phyloP scores from a whole-genome alignment of 2,888 invertebrate species.

The Hermodice carunculata region DNA sequence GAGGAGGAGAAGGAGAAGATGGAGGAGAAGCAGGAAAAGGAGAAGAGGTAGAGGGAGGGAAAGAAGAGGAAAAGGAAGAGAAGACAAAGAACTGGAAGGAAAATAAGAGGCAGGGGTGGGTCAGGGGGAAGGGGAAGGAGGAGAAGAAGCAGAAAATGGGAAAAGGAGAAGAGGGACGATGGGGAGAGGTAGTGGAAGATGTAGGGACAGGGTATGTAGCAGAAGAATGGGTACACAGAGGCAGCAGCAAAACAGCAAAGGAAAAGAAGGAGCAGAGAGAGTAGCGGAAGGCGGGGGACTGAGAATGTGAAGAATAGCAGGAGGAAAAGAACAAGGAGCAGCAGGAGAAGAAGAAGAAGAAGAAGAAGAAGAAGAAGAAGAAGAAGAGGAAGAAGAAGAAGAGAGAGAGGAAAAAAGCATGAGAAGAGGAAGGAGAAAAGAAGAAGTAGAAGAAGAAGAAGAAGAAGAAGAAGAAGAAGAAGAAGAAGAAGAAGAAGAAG shows the following conservation, averaged over 20 bases:
- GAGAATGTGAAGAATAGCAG: neutral
- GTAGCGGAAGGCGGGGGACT: neutral
- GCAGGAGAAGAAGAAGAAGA: too few species aligned
- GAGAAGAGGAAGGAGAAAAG: too few species aligned
- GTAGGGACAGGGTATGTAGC: neutral
- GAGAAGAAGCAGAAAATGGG: neutral
- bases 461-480: too few species aligned
- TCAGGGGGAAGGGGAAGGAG: neutral
- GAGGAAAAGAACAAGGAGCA: neutral
- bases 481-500: too few species aligned
- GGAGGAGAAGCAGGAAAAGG: neutral
- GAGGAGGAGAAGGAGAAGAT: neutral
- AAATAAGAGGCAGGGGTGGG: neutral
- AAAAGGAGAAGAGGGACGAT: neutral
- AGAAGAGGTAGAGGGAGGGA: neutral
- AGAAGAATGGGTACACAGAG: neutral
- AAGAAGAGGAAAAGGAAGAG: neutral
- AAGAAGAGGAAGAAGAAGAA: too few species aligned
- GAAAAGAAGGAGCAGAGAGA: neutral
- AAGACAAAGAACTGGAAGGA: neutral
- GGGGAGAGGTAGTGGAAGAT: neutral
- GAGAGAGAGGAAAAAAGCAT: too few species aligned
- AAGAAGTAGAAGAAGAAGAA: too few species aligned
- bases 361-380: too few species aligned
- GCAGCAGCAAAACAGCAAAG: neutral